These are phyloP conservation scores for Coturnix japonica DNA, from an alignment of 2,113 vertebrate species.

Conservation along the genomic window DNA sequence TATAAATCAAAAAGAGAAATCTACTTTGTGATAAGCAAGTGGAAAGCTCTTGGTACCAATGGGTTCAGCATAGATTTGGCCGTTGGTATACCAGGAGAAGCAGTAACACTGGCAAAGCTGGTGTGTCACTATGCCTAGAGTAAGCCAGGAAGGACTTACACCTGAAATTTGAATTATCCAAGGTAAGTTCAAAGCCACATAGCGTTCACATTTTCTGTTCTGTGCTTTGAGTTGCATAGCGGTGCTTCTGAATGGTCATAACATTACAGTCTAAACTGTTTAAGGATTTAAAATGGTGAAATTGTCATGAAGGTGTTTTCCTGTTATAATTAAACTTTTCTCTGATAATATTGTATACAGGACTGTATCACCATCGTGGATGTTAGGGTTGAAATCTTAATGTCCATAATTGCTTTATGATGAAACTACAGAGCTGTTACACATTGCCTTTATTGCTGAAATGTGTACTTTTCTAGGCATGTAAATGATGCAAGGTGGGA, in stretches of 20 bases:
- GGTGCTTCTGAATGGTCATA: background rate
- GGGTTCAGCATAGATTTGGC: background rate
- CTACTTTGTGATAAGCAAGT: conserved; percentile 11
- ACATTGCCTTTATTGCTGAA: background rate
- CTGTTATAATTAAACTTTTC: background rate
- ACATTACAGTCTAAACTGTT: background rate
- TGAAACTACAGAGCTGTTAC: too few species aligned
- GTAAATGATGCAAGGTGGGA: too few species aligned
- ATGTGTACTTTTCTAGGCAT: background rate
- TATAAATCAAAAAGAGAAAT: background rate
- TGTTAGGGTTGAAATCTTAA: background rate
- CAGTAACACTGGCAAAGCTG: background rate
- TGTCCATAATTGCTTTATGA: background rate
- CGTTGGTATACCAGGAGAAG: background rate
- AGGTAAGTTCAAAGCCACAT: background rate
- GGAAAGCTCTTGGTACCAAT: background rate
- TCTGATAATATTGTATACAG: background rate
- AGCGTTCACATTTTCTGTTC: background rate
- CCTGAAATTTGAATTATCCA: background rate
- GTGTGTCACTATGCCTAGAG: background rate
- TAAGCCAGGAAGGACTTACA: background rate
- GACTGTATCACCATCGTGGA: background rate
- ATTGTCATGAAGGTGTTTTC: background rate
- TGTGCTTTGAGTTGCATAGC: background rate
- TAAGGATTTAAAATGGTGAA: background rate